Conservation (phyloP, 2,888 invertebrate species). For the Bursaphelenchus okinawaensis region DNA sequence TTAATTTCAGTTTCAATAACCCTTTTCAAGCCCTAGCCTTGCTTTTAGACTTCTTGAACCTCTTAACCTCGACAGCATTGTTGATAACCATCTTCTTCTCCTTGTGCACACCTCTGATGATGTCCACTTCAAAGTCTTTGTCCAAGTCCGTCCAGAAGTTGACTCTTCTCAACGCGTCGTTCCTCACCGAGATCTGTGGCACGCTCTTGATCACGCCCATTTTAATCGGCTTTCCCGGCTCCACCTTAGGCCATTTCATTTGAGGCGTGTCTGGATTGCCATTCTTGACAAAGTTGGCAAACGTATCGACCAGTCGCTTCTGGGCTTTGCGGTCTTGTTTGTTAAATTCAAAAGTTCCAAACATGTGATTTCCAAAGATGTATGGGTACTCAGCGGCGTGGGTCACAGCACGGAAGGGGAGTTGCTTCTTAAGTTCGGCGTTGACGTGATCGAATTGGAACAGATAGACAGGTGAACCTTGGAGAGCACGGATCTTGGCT, state of each 20-base stretch:
- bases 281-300: conserved; percentile 19
- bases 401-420: conserved; percentile 22
- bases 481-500: not conserved
- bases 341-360: conserved; percentile 25
- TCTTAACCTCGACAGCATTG: not conserved
- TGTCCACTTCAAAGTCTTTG: conserved; percentile 13
- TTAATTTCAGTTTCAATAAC: no score
- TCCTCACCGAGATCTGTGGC: conserved; percentile 9
- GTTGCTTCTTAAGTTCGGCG: conserved; percentile 15
- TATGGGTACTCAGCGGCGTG: conserved; percentile 37
- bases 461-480: conserved; percentile 15
- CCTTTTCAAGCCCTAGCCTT: not conserved
- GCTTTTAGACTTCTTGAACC: not conserved
- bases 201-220: conserved; percentile 8
- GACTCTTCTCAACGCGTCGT: conserved; percentile 11
- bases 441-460: conserved; percentile 22
- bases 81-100: not conserved
- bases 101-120: conserved; percentile 10
- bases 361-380: conserved; percentile 22
- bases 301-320: conserved; percentile 18
- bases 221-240: not conserved
- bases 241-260: conserved; percentile 6
- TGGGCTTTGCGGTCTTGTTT: conserved; percentile 18
- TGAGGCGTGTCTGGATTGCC: conserved; percentile 15
- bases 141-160: conserved; percentile 15